Base-by-base conservation (phyloP, 2,113 vertebrate species). In the Phrynocephalus versicolor region DNA sequence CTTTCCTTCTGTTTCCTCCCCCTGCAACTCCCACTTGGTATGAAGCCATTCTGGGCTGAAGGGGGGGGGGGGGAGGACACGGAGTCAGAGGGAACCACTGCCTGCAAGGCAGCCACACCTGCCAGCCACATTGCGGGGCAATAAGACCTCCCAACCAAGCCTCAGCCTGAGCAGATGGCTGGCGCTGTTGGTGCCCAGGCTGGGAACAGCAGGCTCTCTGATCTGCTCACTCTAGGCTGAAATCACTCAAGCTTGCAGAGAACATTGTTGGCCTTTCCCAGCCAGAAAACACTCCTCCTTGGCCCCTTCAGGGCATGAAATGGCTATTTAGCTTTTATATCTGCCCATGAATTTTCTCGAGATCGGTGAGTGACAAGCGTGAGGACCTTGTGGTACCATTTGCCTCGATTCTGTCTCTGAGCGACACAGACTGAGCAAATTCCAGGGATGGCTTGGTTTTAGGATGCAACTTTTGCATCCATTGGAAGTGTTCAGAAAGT, bases 101-200 rank as follows among this genome's bases (percentile, higher is more conserved):
- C 86, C 85, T 85, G 85, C 78, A 69, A 75, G 88, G 87, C 25
- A 55, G 85, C 30, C 16, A 7, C 4, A 8, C 85, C 0, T 13
- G 71, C 14, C 10, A 57, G 55, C 81, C 64, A 25, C 90, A 57
- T 87, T 72, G 62, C 87, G 90, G 90, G 88, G 80, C 88, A 65
- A 35, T 84, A 37, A 90, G 82, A 73, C 57, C 64, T n/a, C 81
- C 8, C 80, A 92, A 60, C 83, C 87, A 87, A 87, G 91, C 83
- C 83, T 13, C 80, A 88, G 93, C 92, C 92, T 55, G 90, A 89
- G 88, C 93, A 94, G 58, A 93, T 96, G 95, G 95, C 94, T 87
- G 69, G 2, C 1, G 14, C 90, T 58, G 15, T 80, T 60, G 77
- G 84, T 81, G 85, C 87, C 88, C 84, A 87, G 79, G 88, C 89